Conservation (phyloP, 2,888 invertebrate genomes). For the Catocala nupta region DNA sequence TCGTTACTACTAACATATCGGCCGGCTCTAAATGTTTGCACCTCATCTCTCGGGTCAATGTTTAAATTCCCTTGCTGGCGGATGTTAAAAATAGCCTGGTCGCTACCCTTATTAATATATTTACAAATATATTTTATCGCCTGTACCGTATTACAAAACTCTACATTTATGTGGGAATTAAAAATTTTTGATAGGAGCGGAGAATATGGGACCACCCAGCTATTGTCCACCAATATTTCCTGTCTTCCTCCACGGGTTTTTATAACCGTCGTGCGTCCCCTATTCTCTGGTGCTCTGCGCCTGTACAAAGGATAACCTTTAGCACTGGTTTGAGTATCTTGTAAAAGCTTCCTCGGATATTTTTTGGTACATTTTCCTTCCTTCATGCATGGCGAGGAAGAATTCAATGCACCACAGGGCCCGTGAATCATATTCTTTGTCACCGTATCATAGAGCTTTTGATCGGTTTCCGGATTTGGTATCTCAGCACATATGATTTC, state of each 20-base stretch:
- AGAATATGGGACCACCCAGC: too few species aligned
- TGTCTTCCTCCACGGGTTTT: too few species aligned
- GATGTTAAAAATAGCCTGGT: constrained; percentile 36
- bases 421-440: constrained; percentile 50
- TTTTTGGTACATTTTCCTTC: neutral
- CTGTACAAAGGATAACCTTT: constrained; percentile 26
- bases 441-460: too few species aligned
- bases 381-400: too few species aligned
- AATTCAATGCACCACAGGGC: constrained; percentile 3
- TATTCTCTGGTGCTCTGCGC: too few species aligned
- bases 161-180: constrained; percentile 7
- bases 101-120: constrained; percentile 9
- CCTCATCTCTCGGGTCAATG: constrained; percentile 46
- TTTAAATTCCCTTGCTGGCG: constrained; percentile 17
- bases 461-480: too few species aligned
- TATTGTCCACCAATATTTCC: too few species aligned
- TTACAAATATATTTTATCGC: constrained; percentile 43
- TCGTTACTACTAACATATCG: constrained; percentile 49
- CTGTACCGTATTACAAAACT: constrained; percentile 13
- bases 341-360: constrained; percentile 43
- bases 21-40: constrained; percentile 51
- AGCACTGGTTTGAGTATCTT: constrained; percentile 34
- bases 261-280: too few species aligned
- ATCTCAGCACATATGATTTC: too few species aligned
- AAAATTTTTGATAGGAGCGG: too few species aligned